Evolutionary conservation across 2,797 vertebrate genomes (phyloP).

Genomic region (Gallirallus australis): DNA sequence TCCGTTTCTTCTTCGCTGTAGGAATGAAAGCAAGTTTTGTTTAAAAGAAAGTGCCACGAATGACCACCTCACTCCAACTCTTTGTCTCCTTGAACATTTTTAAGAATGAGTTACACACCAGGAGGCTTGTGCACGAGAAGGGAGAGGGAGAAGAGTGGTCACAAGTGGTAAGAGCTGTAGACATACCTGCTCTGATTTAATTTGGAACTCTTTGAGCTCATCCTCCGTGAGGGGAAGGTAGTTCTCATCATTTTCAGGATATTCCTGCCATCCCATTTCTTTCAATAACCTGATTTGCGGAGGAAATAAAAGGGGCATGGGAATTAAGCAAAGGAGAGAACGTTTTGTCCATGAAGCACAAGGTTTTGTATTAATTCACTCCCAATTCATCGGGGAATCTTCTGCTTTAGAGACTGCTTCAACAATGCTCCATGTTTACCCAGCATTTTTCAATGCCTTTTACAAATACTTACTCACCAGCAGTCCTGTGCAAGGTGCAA

Average conservation of each 20-base stretch:
- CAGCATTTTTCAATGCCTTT: background rate
- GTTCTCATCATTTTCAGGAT: constrained; percentile 98
- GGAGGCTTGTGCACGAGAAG: background rate
- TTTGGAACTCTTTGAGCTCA: constrained; percentile 96
- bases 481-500: background rate
- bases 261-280: constrained; percentile 99
- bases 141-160: background rate
- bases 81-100: background rate
- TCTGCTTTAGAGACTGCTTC: background rate
- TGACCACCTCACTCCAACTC: background rate
- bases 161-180: background rate
- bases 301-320: background rate
- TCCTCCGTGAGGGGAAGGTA: constrained; percentile 98
- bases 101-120: background rate
- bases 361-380: background rate
- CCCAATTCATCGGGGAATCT: background rate
- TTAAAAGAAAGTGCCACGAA: background rate
- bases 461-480: constrained; percentile 29
- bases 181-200: constrained; percentile 95
- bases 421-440: background rate
- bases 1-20: constrained; percentile 94
- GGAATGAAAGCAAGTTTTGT: constrained; percentile 30
- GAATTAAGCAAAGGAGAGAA: constrained; percentile 1
- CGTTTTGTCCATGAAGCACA: background rate
- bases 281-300: constrained; percentile 88